Evolutionary conservation across 2,113 vertebrate species (phyloP), one percentile per base, ranked within the genome.

Genomic region (Egretta garzetta): DNA sequence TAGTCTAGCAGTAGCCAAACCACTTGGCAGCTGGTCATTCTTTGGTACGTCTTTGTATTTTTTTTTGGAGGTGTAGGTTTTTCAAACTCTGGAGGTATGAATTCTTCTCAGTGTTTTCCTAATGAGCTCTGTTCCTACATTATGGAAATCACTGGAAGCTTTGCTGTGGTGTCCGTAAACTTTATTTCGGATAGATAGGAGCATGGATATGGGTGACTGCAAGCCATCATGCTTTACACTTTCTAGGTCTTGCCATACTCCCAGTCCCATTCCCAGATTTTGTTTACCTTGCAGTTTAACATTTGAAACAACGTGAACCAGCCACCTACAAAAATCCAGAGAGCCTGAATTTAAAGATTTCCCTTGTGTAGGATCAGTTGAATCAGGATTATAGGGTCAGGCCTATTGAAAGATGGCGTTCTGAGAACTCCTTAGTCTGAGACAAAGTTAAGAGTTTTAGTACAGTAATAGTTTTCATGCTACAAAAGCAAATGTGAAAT

Each of bases 11-110:
- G 24, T 56, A 67, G 50, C 15, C 80, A 89, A 62, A 83, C 9
- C 24, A 23, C 23, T 59, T 55, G 64, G 53, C 22, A 80, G 26
- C 19, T 22, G 12, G 28, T 41, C 1, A 1, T 33, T 82, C 30
- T 28, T 60, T 3, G 4, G 12, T 43, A 22, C 43, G 13, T 7
- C 45, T 84, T 49, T 56, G 0, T 60, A 50, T 55, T 43, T 0
- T 27, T 24, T 64, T 23, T 45, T 11, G 20, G 22, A 50, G 11
- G 13, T n/a, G 2, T 30, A 50, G 7, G 16, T 50, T 74, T 89
- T 64, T 24, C 62, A 81, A 92, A 8, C 30, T 83, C 26, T 41
- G 23, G 23, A 67, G 12, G 10, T 53, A 33, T 4, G 45, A 80
- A 32, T 62, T 52, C 32, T n/a, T 60, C 33, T 64, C 10, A 6